phyloP scores from a whole-genome alignment of 2,797 vertebrate genomes.

The Peromyscus melanophrys region DNA sequence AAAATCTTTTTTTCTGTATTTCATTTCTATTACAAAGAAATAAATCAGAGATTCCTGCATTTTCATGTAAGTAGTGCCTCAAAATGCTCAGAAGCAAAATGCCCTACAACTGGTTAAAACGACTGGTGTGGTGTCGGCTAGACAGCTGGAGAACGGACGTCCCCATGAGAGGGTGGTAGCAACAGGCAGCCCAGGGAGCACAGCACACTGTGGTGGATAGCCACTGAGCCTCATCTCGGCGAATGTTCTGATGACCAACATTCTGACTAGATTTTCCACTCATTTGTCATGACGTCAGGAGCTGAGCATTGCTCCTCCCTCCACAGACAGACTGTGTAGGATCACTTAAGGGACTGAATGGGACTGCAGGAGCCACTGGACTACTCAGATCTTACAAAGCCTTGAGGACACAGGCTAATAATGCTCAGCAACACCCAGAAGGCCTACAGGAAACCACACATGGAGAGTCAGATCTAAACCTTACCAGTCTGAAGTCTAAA shows the following conservation, averaged over 20 bases:
- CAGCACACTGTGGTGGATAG: not conserved
- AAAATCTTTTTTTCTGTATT: constrained; percentile 31
- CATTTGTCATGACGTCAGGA: constrained; percentile 25
- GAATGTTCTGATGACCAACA: constrained; percentile 1
- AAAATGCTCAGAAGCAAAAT: not conserved
- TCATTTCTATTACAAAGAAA: constrained; percentile 47
- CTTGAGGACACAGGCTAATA: constrained; percentile 15
- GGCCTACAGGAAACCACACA: constrained; percentile 43
- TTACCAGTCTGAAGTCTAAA: not conserved
- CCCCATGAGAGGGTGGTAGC: too few relatives aligned
- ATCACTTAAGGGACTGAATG: not conserved
- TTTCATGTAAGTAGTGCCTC: constrained; percentile 31
- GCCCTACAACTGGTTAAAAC: not conserved
- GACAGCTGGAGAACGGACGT: too few relatives aligned
- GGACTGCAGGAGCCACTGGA: not conserved
- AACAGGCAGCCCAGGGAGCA: too few relatives aligned
- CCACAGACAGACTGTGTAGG: not conserved
- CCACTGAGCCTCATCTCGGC: not conserved
- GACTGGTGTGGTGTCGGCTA: not conserved
- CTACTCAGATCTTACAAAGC: not conserved
- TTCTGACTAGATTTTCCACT: constrained; percentile 29
- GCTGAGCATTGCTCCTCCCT: not conserved
- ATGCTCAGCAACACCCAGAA: not conserved
- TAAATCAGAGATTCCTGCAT: constrained; percentile 35
- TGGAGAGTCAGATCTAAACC: not conserved